Base-by-base conservation (phyloP, 2,888 invertebrate species). In the Amblyteles armatorius region DNA sequence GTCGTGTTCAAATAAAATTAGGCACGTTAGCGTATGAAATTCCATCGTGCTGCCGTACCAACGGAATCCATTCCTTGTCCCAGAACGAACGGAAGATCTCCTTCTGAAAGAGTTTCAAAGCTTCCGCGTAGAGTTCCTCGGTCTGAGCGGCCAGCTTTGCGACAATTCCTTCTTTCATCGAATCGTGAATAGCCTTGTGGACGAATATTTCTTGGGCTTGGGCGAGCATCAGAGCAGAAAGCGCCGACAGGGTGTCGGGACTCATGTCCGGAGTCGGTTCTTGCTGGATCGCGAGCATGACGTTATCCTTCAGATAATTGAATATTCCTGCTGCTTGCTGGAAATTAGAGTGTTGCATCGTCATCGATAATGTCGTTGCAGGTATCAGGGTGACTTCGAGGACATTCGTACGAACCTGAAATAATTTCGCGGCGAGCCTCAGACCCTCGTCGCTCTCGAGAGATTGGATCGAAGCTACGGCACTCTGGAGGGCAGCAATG, bases 181-280 rank as follows among this genome's bases (percentile, higher is more conserved):
- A 97, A 94, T 99, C 97, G 92, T 96, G 96, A 87, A 98, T 97
- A 74, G 99, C 99, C 95, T 99, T 99, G 92, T 97, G 96, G 69
- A 98, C 98, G 94, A 99, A 98, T 88, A 98, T 97, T 95, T 99
- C 99, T 94, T 99, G 99, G 9, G 99, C 99, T 94, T 99, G 99
- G 19, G 99, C 99, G 68, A 99, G 94, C 99, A 99, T 99, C 72
- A 99, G 94, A 69, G 97, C 95, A 76, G 97, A 95, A 33, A 99
- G 95, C 50, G 99, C 98, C 82, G 96, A 95, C 77, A 99, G 95
- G 29, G 98, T 97, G 91, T 99, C 99, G 4, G 99, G 98, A 93
- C 96, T 96, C 89, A 99, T 95, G 95, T 99, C 99, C 6, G 98
- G 98, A 3, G 99, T 99, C 36, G 99, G 98, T 92, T 99, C 99